Evolutionary conservation across 2,888 invertebrate genomes (phyloP).

Genomic region (Pogonocherus hispidulus): DNA sequence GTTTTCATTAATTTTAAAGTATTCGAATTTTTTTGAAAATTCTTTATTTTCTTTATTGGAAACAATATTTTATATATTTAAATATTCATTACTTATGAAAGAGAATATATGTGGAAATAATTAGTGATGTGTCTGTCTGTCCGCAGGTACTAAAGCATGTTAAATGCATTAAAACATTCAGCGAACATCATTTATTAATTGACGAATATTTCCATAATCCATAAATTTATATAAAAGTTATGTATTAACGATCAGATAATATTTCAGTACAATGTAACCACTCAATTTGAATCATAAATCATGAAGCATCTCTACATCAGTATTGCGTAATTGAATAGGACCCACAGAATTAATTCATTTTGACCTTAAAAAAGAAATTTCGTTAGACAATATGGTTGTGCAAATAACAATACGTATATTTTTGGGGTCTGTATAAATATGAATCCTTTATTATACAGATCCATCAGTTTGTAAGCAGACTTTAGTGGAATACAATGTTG

Average conservation of each 20-base stretch:
- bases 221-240: slow-evolving; percentile 11
- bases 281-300: slow-evolving; percentile 23
- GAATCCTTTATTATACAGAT: slow-evolving; percentile 1
- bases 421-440: slow-evolving; percentile 31
- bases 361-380: slow-evolving; percentile 32
- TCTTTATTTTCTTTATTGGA: no score
- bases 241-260: slow-evolving; percentile 3
- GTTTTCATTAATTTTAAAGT: no score
- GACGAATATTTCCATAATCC: slow-evolving; percentile 6
- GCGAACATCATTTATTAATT: background rate
- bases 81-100: no score
- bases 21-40: no score
- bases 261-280: slow-evolving; percentile 11
- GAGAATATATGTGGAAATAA: no score
- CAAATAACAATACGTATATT: slow-evolving; percentile 24
- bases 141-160: no score
- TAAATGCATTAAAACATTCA: no score
- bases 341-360: slow-evolving; percentile 18
- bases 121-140: no score
- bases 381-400: slow-evolving; percentile 24
- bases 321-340: slow-evolving; percentile 25
- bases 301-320: slow-evolving; percentile 12
- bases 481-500: slow-evolving; percentile 29
- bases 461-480: slow-evolving; percentile 26
- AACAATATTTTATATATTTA: no score